These are phyloP conservation scores for Empidonax alnorum DNA, from an alignment of 2,113 vertebrate genomes.

Conservation along the genomic window DNA sequence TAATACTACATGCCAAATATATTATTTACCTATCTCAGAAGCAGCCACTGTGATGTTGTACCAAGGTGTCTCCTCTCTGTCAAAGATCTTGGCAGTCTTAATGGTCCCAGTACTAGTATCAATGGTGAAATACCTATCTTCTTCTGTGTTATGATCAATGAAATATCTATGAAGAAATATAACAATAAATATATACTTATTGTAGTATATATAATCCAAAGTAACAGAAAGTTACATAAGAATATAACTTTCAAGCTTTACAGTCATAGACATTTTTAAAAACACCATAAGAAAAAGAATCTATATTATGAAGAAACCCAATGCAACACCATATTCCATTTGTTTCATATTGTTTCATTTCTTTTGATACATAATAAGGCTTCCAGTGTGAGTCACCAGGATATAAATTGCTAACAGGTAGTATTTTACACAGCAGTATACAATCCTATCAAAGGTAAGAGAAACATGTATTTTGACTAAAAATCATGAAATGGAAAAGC, in stretches of 20 bases:
- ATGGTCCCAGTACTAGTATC: constrained; percentile 87
- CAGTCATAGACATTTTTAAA: background rate
- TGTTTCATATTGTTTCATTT: background rate
- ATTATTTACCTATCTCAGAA: constrained; percentile 90
- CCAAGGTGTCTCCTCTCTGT: constrained; percentile 90
- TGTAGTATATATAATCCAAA: background rate
- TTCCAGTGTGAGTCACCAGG: background rate
- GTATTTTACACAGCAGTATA: background rate
- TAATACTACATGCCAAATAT: background rate
- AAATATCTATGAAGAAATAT: constrained; percentile 83
- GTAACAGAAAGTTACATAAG: background rate
- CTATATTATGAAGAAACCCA: background rate
- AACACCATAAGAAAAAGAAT: background rate
- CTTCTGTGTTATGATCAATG: constrained; percentile 81
- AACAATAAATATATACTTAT: background rate
- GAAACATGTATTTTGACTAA: background rate
- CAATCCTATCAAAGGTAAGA: background rate
- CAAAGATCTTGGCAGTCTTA: constrained; percentile 86
- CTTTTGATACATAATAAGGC: background rate
- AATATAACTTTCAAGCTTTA: background rate
- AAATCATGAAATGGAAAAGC: background rate
- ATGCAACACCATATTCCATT: background rate
- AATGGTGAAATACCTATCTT: constrained; percentile 85
- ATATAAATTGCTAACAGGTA: background rate
- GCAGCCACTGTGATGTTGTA: constrained; percentile 94